Percentiles rank a stretch among this genome's conserved stretches.
These are phyloP conservation scores for Chloroceryle inda DNA, from an alignment of 2,797 vertebrate species.

Conservation along the genomic window DNA sequence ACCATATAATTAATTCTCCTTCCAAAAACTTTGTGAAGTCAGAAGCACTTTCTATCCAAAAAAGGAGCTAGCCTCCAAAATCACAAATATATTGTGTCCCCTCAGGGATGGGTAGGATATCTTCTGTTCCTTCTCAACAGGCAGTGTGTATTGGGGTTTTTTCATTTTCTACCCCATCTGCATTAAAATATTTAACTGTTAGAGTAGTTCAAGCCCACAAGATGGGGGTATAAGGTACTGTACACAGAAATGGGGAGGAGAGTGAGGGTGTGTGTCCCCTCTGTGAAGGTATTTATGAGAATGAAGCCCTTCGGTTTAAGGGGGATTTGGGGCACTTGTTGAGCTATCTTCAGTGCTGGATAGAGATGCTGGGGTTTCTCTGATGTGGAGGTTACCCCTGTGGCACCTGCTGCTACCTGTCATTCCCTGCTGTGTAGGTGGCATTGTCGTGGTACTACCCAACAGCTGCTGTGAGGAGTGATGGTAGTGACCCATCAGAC, in stretches of 20 bases:
- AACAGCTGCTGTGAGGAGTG: background rate
- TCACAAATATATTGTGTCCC: background rate
- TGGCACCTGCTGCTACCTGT: background rate
- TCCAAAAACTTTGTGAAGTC: background rate
- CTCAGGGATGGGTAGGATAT: background rate
- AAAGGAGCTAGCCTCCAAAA: background rate
- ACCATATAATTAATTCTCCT: background rate
- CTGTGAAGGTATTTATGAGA: background rate
- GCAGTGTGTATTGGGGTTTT: background rate
- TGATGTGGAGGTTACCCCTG: too few relatives aligned
- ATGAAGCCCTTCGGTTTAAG: background rate
- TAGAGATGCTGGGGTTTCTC: background rate
- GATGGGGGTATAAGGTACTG: background rate
- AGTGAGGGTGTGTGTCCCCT: too few relatives aligned
- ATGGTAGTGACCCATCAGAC: background rate
- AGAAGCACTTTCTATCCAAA: background rate
- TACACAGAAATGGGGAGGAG: background rate
- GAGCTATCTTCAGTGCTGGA: accelerated
- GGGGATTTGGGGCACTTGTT: background rate
- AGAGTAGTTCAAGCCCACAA: background rate
- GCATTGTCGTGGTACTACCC: background rate
- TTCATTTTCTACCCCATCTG: background rate
- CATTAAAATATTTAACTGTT: background rate
- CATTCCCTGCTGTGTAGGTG: background rate
- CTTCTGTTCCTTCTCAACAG: background rate